A percentile compares a stretch with the other conserved stretches of the same genome.
phyloP scores from a whole-genome alignment of 2,797 vertebrate genomes.

The Acropternis orthonyx region DNA sequence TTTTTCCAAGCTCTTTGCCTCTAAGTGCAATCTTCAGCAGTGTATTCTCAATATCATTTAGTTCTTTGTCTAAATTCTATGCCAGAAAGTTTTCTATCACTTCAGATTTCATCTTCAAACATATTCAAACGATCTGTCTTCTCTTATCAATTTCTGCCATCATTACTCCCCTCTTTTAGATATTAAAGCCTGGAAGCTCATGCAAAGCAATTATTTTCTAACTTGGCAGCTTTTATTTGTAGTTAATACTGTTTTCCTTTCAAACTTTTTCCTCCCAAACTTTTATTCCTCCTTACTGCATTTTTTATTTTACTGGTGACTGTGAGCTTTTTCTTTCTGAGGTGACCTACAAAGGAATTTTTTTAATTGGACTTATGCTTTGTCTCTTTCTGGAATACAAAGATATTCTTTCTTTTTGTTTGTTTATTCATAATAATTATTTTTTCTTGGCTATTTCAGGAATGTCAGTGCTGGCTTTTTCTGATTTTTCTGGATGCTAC shows the following conservation, averaged over 20 bases:
- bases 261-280: not conserved
- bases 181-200: not conserved
- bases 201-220: not conserved
- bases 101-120: not conserved
- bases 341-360: not conserved
- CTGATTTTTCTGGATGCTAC: constrained; percentile 47
- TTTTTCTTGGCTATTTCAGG: constrained; percentile 52
- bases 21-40: not conserved
- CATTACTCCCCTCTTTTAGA: not conserved
- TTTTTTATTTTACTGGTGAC: not conserved
- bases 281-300: not conserved
- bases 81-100: not conserved
- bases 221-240: not conserved
- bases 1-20: not conserved
- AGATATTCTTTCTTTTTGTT: constrained; percentile 32
- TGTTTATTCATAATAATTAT: constrained; percentile 42
- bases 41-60: not conserved
- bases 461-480: constrained; percentile 42
- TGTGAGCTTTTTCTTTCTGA: not conserved
- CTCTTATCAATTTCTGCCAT: not conserved
- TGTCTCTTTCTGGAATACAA: constrained; percentile 20
- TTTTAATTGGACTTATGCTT: constrained; percentile 3
- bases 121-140: not conserved
- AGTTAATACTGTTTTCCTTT: not conserved
- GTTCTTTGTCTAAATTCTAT: not conserved